Conservation (phyloP, 2,797 vertebrate species). For the Enteromius trimaculatus region DNA sequence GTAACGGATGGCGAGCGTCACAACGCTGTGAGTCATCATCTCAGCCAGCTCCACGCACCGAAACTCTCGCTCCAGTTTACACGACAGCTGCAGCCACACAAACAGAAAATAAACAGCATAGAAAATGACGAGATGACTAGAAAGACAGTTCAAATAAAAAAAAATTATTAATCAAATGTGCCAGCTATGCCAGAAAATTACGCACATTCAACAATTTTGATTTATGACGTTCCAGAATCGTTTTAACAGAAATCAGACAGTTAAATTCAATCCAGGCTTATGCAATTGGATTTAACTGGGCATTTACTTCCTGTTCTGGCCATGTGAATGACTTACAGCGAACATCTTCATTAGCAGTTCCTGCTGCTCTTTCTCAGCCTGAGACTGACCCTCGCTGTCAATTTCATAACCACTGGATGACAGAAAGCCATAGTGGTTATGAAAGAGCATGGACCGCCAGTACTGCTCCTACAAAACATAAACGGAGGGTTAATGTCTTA, state of each 20-base stretch:
- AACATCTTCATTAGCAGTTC: conserved; percentile 97
- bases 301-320: conserved; percentile 14
- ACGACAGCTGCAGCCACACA: conserved; percentile 83
- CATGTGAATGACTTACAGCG: conserved; percentile 83
- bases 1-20: conserved; percentile 91
- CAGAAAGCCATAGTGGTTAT: conserved; percentile 86
- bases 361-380: conserved; percentile 88
- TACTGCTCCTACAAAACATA: conserved; percentile 85
- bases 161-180: not conserved
- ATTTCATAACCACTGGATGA: conserved; percentile 87
- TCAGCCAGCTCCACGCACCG: conserved; percentile 92
- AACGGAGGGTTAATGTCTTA: not conserved
- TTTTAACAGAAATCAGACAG: conserved; percentile 10
- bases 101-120: conserved; percentile 7
- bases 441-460: conserved; percentile 90
- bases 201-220: not conserved
- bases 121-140: not conserved
- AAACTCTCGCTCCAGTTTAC: conserved; percentile 92
- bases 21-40: conserved; percentile 88
- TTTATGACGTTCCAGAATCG: conserved; percentile 2
- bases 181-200: not conserved
- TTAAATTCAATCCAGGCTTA: conserved; percentile 7
- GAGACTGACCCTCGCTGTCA: conserved; percentile 80
- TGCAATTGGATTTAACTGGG: conserved; percentile 14
- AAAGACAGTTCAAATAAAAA: conserved; percentile 4